Evolutionary conservation across 2,113 vertebrate species (phyloP), one percentile per base, ranked within the genome.

Genomic region (Xenopus tropicalis): DNA sequence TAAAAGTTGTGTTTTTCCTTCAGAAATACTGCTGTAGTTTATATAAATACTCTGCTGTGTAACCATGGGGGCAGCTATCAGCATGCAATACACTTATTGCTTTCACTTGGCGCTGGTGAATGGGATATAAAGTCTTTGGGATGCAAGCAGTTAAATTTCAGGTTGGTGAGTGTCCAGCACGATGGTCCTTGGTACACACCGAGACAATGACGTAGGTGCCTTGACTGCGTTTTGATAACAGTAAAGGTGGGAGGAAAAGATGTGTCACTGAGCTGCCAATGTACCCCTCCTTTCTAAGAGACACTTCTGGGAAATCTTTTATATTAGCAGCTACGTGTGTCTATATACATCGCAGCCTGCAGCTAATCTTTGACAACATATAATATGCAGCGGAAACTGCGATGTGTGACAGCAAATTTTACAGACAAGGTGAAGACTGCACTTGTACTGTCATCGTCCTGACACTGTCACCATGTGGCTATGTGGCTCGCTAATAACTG

Each of bases 401-500:
- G 37, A 37, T 4, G 14, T 54, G 37, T 69, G 73, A 44, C 73
- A 69, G 25, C 20, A 61, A 75, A 61, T 54, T 46, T 64, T 74
- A 61, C 56, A 68, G 29, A 20, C 37, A 59, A 61, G 56, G 63
- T 61, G 56, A 52, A 68, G 23, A 24, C 21, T 52, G 72, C 56
- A 25, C 29, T 71, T 23, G 43, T 70, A 70, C 22, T 48, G 58
- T 46, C 69, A 62, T 56, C 43, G 1, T 12, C 19, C 51, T 21
- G 37, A 20, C 20, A 51, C 72, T 24, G 16, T 29, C 20, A 69
- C 21, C 66, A 69, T 75, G 59, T 75, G 66, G 25, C 66, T 69
- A 59, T 23, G 61, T 69, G 67, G 61, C 57, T 61, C 25, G 22
- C 73, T 67, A 59, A 76, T 69, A 69, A 69, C 63, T 76, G 66